phyloP scores from a whole-genome alignment of 2,113 vertebrate species.

The Scomber colias region DNA sequence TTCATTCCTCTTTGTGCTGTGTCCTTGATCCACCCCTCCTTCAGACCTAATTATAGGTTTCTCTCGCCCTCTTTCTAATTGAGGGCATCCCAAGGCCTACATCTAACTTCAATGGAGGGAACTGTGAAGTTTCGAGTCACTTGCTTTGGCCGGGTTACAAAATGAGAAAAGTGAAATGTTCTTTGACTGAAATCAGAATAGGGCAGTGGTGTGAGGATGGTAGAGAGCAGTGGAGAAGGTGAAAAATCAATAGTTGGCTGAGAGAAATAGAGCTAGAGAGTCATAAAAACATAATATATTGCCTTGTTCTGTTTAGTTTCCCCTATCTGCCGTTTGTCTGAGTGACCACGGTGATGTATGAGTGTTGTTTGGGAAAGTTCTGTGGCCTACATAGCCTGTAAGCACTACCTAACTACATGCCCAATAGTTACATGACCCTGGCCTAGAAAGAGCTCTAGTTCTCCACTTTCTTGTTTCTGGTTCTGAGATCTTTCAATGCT shows the following conservation, averaged over 20 bases:
- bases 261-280: background rate
- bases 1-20: slow-evolving; percentile 68
- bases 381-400: slow-evolving; percentile 72
- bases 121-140: slow-evolving; percentile 58
- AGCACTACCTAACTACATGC: slow-evolving; percentile 40
- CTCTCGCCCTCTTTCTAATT: slow-evolving; percentile 84
- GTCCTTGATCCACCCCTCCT: slow-evolving; percentile 80
- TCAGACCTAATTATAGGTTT: slow-evolving; percentile 80
- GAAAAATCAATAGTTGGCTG: slow-evolving; percentile 9
- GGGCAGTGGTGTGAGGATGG: background rate
- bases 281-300: slow-evolving; percentile 10
- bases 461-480: slow-evolving; percentile 44
- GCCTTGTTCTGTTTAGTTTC: slow-evolving; percentile 44
- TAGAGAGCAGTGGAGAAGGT: background rate
- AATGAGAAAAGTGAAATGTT: slow-evolving; percentile 5
- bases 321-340: slow-evolving; percentile 20
- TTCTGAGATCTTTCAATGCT: slow-evolving; percentile 26
- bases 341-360: slow-evolving; percentile 41
- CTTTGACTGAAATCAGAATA: background rate
- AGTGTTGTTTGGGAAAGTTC: slow-evolving; percentile 59
- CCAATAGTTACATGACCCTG: slow-evolving; percentile 68
- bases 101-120: slow-evolving; percentile 73
- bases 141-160: slow-evolving; percentile 21
- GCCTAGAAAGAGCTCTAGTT: slow-evolving; percentile 75
- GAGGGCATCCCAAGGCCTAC: slow-evolving; percentile 81